Percentiles rank a stretch among this genome's conserved stretches.
Evolutionary conservation across 2,888 invertebrate species (phyloP).

Genomic region (Drosophila rubida): DNA sequence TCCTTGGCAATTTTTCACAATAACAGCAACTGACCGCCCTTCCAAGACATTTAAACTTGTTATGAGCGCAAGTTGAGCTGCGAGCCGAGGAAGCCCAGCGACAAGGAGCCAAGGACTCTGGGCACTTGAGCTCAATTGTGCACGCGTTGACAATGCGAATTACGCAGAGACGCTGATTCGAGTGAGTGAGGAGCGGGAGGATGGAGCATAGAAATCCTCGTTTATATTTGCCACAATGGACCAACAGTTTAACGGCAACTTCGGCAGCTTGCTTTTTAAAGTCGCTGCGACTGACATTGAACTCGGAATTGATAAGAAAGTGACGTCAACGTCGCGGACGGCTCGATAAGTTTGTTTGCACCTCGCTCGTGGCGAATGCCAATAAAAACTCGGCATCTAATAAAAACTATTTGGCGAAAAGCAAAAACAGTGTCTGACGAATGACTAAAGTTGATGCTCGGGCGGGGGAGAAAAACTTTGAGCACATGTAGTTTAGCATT

Average conservation of each 20-base stretch:
- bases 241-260: slow-evolving; percentile 41
- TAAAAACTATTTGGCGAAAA: slow-evolving; percentile 28
- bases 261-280: slow-evolving; percentile 34
- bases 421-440: neutral
- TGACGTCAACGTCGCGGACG: no score
- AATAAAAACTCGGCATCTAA: slow-evolving; percentile 31
- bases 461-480: slow-evolving; percentile 15
- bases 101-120: slow-evolving; percentile 34
- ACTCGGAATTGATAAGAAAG: slow-evolving; percentile 4
- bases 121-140: slow-evolving; percentile 77
- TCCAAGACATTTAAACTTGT: slow-evolving; percentile 62
- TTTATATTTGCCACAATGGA: slow-evolving; percentile 34
- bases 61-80: slow-evolving; percentile 52
- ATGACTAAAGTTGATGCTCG: slow-evolving; percentile 9
- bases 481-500: slow-evolving; percentile 20
- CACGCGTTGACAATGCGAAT: slow-evolving; percentile 71
- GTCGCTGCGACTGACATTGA: slow-evolving; percentile 3
- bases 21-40: slow-evolving; percentile 33
- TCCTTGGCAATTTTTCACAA: slow-evolving; percentile 1
- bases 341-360: slow-evolving; percentile 35
- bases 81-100: no score
- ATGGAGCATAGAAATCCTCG: slow-evolving; percentile 28
- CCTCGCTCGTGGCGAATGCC: slow-evolving; percentile 22
- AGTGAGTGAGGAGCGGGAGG: slow-evolving; percentile 8
- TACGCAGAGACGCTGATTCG: slow-evolving; percentile 26